These are phyloP conservation scores for Drosophila meridiana DNA, from an alignment of 2,888 invertebrate species.

Conservation along the genomic window DNA sequence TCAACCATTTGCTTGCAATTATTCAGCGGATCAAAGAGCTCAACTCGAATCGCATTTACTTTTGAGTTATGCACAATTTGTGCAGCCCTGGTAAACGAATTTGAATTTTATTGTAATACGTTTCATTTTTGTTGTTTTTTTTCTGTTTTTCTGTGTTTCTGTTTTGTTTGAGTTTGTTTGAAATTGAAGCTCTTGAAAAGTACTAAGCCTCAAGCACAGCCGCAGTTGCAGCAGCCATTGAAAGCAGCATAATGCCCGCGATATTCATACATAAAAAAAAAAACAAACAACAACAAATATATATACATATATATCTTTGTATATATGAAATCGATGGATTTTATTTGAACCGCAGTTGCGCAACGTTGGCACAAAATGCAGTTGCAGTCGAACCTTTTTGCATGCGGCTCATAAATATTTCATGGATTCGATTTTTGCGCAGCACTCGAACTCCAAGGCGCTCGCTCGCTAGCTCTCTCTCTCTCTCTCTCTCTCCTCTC, in stretches of 20 bases:
- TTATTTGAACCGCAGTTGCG: constrained; percentile 58
- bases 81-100: constrained; percentile 17
- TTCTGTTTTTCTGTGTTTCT: neutral
- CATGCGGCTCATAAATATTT: constrained; percentile 78
- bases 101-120: constrained; percentile 39
- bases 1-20: constrained; percentile 3
- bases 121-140: constrained; percentile 2
- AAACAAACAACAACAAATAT: neutral
- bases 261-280: constrained; percentile 34
- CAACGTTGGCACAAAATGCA: constrained; percentile 57
- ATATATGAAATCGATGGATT: constrained; percentile 54
- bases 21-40: constrained; percentile 8
- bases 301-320: neutral
- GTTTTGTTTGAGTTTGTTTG: constrained; percentile 3
- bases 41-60: constrained; percentile 26
- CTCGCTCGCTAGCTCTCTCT: constrained; percentile 3
- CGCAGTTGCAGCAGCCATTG: constrained; percentile 38
- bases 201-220: constrained; percentile 38
- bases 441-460: constrained; percentile 59
- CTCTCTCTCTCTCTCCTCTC: constrained; percentile 5
- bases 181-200: constrained; percentile 33
- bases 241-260: constrained; percentile 45
- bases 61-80: constrained; percentile 11
- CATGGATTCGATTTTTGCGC: constrained; percentile 74
- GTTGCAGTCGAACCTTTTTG: constrained; percentile 55